These are phyloP conservation scores for Nothoprocta pentlandii DNA, from an alignment of 2,113 vertebrate species.

Conservation along the genomic window DNA sequence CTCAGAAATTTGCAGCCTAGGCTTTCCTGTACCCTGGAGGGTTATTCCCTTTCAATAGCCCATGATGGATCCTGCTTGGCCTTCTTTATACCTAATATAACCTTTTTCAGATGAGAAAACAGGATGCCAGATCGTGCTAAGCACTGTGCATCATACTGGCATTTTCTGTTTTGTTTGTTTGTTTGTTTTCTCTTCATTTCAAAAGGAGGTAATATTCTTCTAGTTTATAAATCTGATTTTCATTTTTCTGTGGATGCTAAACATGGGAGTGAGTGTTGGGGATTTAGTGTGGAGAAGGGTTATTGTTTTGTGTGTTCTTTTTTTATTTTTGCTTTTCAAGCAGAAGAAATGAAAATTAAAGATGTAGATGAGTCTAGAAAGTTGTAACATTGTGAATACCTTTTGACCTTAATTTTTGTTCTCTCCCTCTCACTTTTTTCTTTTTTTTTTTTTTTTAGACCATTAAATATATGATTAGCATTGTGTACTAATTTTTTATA, in stretches of 20 bases:
- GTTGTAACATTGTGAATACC: too few species aligned
- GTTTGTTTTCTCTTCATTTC: not conserved
- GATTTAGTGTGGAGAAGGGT: not conserved
- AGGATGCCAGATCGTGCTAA: not conserved
- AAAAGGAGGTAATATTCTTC: not conserved
- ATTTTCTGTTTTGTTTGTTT: not conserved
- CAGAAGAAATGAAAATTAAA: not conserved
- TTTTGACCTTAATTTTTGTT: not conserved
- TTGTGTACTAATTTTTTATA: not conserved
- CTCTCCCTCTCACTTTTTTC: not conserved
- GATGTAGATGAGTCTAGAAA: not conserved
- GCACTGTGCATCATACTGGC: accelerated
- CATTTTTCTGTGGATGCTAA: not conserved
- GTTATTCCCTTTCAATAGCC: not conserved
- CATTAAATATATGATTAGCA: not conserved
- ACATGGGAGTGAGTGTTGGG: not conserved
- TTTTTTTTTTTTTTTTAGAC: too few species aligned
- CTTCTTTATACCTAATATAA: not conserved
- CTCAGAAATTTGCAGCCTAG: not conserved
- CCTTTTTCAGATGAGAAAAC: not conserved
- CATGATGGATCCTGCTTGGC: not conserved
- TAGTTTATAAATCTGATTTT: not conserved
- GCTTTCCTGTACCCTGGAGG: not conserved
- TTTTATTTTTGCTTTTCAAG: not conserved
- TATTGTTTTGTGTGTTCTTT: not conserved